Conservation (phyloP, 2,888 invertebrate genomes). For the Nebria salina region DNA sequence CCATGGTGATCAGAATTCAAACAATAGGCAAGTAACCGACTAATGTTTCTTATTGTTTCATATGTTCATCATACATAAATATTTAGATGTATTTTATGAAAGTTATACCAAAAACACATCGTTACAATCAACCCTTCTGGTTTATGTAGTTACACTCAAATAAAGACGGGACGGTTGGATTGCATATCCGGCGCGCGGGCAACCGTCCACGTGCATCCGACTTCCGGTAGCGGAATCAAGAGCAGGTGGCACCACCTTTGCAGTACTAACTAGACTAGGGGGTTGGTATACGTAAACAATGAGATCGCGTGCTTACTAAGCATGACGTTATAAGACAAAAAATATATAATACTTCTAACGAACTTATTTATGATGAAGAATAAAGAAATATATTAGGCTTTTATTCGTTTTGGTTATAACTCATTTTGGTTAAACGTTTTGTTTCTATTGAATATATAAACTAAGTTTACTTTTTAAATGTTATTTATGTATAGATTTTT, state of each 20-base stretch:
- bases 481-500: no score
- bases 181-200: slow-evolving; percentile 14
- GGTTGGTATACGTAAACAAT: neutral
- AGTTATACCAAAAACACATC: no score
- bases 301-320: neutral
- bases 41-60: no score
- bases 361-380: neutral
- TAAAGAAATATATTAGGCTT: no score
- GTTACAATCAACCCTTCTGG: neutral
- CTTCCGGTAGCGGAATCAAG: slow-evolving; percentile 22
- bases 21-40: neutral
- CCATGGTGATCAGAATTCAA: neutral
- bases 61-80: no score
- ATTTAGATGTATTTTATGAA: neutral
- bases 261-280: no score
- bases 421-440: no score
- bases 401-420: no score
- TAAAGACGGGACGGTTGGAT: slow-evolving; percentile 16
- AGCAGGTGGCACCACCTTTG: slow-evolving; percentile 31
- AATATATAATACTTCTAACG: neutral
- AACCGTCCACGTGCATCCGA: slow-evolving; percentile 40
- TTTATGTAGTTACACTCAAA: neutral
- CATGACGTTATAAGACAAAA: slow-evolving; percentile 5
- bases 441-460: no score
- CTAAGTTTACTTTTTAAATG: no score